A percentile compares a stretch with the other conserved stretches of the same genome.
Evolutionary conservation across 2,113 vertebrate species (phyloP).

Genomic region (Oreochromis tanganicae): DNA sequence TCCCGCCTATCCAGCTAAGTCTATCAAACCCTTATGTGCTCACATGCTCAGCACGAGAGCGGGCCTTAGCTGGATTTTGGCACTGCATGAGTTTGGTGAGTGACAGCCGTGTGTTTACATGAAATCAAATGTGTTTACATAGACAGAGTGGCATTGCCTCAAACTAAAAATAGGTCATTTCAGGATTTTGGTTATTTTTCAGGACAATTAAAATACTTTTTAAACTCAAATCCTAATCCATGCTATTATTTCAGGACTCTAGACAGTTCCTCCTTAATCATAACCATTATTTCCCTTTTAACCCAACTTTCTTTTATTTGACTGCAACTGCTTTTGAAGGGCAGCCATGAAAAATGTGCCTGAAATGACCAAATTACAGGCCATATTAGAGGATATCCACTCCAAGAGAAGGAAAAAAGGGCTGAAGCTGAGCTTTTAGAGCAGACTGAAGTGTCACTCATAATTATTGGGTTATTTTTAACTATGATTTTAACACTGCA

Average conservation of each 20-base stretch:
- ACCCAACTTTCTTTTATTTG: neutral
- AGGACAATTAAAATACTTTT: neutral
- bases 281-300: neutral
- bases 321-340: neutral
- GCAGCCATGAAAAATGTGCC: neutral
- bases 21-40: slow-evolving; percentile 8
- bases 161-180: neutral
- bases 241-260: neutral
- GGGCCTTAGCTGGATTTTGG: neutral
- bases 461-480: neutral
- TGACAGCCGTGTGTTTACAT: neutral
- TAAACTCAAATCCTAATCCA: neutral
- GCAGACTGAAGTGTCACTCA: neutral
- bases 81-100: neutral
- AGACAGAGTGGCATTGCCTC: neutral
- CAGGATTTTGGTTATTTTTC: neutral
- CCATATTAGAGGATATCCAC: neutral
- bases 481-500: neutral
- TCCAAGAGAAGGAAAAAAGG: neutral
- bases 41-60: neutral
- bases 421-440: neutral
- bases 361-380: neutral
- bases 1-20: neutral
- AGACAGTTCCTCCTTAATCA: neutral
- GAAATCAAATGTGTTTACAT: neutral